Evolutionary conservation across 2,113 vertebrate genomes (phyloP).

Genomic region (Cyanocitta stelleri): DNA sequence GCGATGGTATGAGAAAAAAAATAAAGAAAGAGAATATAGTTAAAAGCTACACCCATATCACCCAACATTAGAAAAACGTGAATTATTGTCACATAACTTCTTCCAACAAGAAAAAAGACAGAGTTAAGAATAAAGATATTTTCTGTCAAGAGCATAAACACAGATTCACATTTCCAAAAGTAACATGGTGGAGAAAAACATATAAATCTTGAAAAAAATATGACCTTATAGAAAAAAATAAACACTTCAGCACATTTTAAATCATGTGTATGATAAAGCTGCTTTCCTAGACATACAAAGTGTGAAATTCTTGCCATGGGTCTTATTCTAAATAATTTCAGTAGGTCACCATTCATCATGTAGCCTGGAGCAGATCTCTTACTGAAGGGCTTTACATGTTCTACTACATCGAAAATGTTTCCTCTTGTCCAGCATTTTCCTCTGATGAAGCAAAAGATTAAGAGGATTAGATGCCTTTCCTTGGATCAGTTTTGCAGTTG

Average conservation of each 20-base stretch:
- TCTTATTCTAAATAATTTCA: constrained; percentile 63
- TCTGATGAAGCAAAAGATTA: constrained; percentile 47
- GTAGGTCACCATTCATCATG: constrained; percentile 23
- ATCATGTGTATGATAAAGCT: constrained; percentile 52
- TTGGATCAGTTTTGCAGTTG: constrained; percentile 1
- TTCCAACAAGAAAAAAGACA: neutral
- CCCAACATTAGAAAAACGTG: neutral
- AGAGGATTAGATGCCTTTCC: constrained; percentile 23
- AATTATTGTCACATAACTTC: neutral
- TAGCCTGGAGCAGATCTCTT: neutral
- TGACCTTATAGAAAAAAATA: constrained; percentile 2
- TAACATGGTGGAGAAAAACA: neutral
- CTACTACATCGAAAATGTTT: neutral
- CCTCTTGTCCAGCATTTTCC: constrained; percentile 5
- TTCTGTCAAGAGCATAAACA: neutral
- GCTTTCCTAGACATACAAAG: constrained; percentile 55
- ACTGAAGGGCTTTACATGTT: neutral
- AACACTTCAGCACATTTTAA: constrained; percentile 43
- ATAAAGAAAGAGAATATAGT: neutral
- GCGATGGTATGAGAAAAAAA: neutral
- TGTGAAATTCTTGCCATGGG: constrained; percentile 67
- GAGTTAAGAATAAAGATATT: neutral
- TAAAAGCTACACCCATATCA: neutral
- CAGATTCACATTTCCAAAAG: neutral
- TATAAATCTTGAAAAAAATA: neutral